phyloP scores from a whole-genome alignment of 2,113 vertebrate genomes.

The Psettodes erumei region DNA sequence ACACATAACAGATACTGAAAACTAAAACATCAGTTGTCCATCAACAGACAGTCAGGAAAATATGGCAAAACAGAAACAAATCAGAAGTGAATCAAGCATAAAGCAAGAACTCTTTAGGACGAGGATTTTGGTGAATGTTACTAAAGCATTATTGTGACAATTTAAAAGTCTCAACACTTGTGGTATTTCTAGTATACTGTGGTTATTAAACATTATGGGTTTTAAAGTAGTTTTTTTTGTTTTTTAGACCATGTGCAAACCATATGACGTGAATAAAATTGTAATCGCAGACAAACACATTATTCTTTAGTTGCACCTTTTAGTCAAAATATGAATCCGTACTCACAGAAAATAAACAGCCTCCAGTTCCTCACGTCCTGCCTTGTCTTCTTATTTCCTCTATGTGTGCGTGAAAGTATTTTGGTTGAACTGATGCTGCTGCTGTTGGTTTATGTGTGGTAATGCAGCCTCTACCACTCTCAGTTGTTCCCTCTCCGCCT shows the following conservation, averaged over 20 bases:
- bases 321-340: conserved; percentile 22
- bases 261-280: not conserved
- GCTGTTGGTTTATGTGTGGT: conserved; percentile 8
- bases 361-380: not conserved
- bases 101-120: not conserved
- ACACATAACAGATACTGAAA: not conserved
- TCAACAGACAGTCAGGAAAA: not conserved
- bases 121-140: not conserved
- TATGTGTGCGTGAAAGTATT: not conserved
- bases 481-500: conserved; percentile 25
- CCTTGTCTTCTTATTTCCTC: conserved; percentile 3
- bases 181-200: not conserved
- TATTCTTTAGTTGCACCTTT: not conserved
- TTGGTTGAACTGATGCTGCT: conserved; percentile 1
- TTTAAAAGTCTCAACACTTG: not conserved
- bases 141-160: too few species aligned
- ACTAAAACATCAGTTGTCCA: not conserved
- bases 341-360: conserved; percentile 65
- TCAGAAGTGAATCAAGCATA: not conserved
- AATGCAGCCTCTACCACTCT: conserved; percentile 19
- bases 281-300: not conserved
- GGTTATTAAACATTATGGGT: not conserved
- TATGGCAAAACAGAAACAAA: not conserved
- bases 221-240: not conserved
- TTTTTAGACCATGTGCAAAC: not conserved